phyloP scores from a whole-genome alignment of 1,140 invertebrate species.

The Neodiprion fabricii region DNA sequence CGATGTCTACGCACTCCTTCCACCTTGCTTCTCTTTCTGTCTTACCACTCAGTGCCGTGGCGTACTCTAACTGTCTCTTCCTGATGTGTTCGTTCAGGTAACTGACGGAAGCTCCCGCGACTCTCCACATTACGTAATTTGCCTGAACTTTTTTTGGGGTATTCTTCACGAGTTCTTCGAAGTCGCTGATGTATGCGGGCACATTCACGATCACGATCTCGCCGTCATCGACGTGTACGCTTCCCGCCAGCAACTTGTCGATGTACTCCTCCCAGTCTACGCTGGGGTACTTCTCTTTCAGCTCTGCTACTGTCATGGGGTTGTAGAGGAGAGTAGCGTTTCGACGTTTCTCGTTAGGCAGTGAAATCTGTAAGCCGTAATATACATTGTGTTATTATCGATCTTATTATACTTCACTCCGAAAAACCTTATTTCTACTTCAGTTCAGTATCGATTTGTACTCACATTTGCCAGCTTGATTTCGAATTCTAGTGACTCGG shows the following conservation, averaged over 20 bases:
- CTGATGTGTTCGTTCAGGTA: conserved; percentile 78
- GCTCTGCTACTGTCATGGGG: conserved; percentile 80
- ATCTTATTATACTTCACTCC: background rate
- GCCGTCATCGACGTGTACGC: conserved; percentile 67
- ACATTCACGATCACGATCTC: conserved; percentile 84
- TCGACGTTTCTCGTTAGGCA: conserved; percentile 88
- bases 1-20: conserved; percentile 83
- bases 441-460: conserved; percentile 27
- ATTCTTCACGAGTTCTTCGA: conserved; percentile 66
- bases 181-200: conserved; percentile 74
- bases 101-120: conserved; percentile 73
- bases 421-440: conserved; percentile 5
- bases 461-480: conserved; percentile 91
- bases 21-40: conserved; percentile 80
- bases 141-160: conserved; percentile 66
- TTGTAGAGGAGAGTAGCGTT: conserved; percentile 93
- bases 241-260: conserved; percentile 73
- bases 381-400: conserved; percentile 11
- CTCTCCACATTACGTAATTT: conserved; percentile 87
- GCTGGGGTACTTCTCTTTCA: conserved; percentile 76
- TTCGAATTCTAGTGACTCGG: conserved; percentile 89
- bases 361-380: conserved; percentile 72
- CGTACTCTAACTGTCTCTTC: conserved; percentile 75
- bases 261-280: conserved; percentile 85
- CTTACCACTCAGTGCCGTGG: conserved; percentile 76